Conservation (phyloP, 2,888 invertebrate genomes). For the Proisotoma minuta region DNA sequence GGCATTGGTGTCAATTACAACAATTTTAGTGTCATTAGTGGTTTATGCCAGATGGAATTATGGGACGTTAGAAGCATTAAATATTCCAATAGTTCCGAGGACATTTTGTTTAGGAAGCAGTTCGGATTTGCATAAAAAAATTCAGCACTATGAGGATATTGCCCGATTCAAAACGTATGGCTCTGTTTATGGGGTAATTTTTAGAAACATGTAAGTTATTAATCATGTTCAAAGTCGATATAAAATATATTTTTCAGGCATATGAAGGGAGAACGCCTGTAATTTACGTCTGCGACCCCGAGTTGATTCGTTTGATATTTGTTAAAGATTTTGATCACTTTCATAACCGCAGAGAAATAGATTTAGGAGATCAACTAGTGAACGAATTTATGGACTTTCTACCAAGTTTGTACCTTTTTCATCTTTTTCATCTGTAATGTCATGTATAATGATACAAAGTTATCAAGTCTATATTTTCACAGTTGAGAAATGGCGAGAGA, state of each 20-base stretch:
- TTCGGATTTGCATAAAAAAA: conserved; percentile 25
- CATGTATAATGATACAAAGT: no score
- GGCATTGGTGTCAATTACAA: neutral
- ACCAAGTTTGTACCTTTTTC: no score
- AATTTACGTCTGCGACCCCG: conserved; percentile 32
- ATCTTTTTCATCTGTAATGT: no score
- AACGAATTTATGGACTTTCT: conserved; percentile 39
- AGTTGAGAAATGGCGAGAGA: conserved; percentile 33
- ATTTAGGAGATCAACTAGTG: conserved; percentile 30
- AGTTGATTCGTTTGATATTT: conserved; percentile 26
- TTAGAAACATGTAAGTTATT: neutral
- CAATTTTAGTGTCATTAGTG: conserved; percentile 6
- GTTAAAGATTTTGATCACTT: conserved; percentile 36
- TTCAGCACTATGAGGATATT: conserved; percentile 36
- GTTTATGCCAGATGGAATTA: conserved; percentile 40
- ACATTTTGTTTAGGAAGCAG: conserved; percentile 32
- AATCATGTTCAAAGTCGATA: neutral
- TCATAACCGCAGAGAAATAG: conserved; percentile 20
- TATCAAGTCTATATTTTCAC: neutral
- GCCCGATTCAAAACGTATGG: conserved; percentile 31
- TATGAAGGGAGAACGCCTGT: conserved; percentile 35
- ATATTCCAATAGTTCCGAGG: conserved; percentile 35
- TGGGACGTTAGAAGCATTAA: conserved; percentile 24
- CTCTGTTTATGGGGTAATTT: conserved; percentile 17
- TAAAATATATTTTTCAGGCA: conserved; percentile 15